Evolutionary conservation across 35 echinoderm and acorn worm species (phyloP).

Genomic region (Chiridota heheva): DNA sequence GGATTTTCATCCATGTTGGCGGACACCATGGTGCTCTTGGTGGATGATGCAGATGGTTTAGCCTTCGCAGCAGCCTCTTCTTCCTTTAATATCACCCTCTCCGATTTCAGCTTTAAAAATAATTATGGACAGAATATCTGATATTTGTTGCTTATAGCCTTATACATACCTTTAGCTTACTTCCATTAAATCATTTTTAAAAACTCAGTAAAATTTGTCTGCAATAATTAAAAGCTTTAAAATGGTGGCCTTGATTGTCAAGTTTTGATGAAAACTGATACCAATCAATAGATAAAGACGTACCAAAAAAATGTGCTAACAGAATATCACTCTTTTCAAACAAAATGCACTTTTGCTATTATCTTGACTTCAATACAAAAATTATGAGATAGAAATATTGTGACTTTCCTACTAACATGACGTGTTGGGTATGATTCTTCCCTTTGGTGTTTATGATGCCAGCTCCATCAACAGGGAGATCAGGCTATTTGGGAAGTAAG

Average conservation of each 20-base stretch:
- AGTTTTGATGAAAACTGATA: background rate
- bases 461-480: too few species aligned
- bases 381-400: too few species aligned
- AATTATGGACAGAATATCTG: background rate
- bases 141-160: background rate
- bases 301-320: too few species aligned
- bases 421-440: too few species aligned
- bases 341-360: too few species aligned
- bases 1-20: slow-evolving; percentile 73
- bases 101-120: slow-evolving; percentile 58
- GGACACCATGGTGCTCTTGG: slow-evolving; percentile 20
- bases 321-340: too few species aligned
- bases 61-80: slow-evolving; percentile 63
- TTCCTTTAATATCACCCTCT: slow-evolving; percentile 66
- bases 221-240: background rate
- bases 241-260: background rate
- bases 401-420: too few species aligned
- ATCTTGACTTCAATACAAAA: too few species aligned
- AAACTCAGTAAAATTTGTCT: background rate
- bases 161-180: background rate
- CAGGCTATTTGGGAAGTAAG: too few species aligned
- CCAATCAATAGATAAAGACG: too few species aligned
- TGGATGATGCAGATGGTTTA: slow-evolving; percentile 21
- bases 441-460: too few species aligned
- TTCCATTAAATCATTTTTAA: background rate